Evolutionary conservation across 2,888 invertebrate species (phyloP).

Genomic region (Chloroclystis v-ata): DNA sequence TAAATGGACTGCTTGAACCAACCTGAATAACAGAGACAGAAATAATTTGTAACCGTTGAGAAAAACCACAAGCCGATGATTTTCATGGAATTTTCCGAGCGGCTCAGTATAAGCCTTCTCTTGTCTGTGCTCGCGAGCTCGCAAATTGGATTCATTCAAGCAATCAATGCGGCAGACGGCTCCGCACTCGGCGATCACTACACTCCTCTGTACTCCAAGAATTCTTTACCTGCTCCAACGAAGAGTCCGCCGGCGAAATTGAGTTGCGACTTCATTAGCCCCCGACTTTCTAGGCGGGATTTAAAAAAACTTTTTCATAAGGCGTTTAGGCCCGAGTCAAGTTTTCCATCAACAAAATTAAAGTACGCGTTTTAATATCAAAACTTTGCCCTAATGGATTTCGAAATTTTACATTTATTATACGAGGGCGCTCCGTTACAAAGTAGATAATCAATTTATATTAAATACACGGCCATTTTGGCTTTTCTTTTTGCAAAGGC

Average conservation of each 20-base stretch:
- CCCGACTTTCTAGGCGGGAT: slow-evolving; percentile 47
- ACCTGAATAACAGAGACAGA: background rate
- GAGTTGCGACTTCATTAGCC: slow-evolving; percentile 70
- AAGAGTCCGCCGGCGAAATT: slow-evolving; percentile 48
- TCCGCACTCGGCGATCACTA: slow-evolving; percentile 28
- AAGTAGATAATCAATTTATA: slow-evolving; percentile 33
- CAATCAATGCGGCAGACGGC: slow-evolving; percentile 46
- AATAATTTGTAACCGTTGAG: slow-evolving; percentile 3
- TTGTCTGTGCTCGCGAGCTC: slow-evolving; percentile 36
- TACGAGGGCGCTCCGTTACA: slow-evolving; percentile 29
- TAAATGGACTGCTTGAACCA: background rate
- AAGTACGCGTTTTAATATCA: slow-evolving; percentile 68
- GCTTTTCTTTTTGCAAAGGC: slow-evolving; percentile 18
- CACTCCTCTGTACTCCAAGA: slow-evolving; percentile 34
- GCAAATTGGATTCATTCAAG: slow-evolving; percentile 53
- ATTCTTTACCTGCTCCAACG: slow-evolving; percentile 29
- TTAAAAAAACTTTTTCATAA: slow-evolving; percentile 58
- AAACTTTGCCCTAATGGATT: slow-evolving; percentile 72
- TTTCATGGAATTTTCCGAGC: slow-evolving; percentile 19
- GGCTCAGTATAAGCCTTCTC: slow-evolving; percentile 32
- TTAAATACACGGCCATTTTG: slow-evolving; percentile 27
- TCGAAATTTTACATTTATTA: slow-evolving; percentile 69
- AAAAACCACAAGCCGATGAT: slow-evolving; percentile 16
- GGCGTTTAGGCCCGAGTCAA: slow-evolving; percentile 62
- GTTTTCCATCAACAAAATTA: slow-evolving; percentile 74